These are phyloP conservation scores for Melanotaenia duboulayi DNA, from an alignment of 2,113 vertebrate species.

Conservation along the genomic window DNA sequence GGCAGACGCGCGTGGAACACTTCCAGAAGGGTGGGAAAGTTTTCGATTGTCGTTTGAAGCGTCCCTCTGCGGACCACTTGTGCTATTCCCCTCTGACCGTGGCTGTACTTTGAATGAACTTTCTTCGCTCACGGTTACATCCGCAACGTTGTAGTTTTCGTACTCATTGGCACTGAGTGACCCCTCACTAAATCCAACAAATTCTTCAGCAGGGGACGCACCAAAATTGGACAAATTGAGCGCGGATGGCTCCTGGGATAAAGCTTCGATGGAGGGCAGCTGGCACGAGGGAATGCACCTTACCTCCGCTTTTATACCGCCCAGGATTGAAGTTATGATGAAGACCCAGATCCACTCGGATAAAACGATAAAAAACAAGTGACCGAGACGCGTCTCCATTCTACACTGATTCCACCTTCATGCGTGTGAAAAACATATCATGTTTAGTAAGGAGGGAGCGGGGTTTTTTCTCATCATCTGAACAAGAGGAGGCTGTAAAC, in stretches of 20 bases:
- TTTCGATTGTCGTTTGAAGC: constrained; percentile 27
- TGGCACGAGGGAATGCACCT: constrained; percentile 82
- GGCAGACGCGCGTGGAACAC: constrained; percentile 4
- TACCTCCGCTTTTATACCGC: constrained; percentile 74
- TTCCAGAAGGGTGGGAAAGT: constrained; percentile 54
- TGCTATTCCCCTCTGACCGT: constrained; percentile 4
- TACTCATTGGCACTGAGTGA: constrained; percentile 4
- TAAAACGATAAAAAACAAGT: constrained; percentile 50
- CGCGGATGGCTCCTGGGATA: constrained; percentile 39
- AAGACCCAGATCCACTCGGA: constrained; percentile 73
- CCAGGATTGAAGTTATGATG: constrained; percentile 70
- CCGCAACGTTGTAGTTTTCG: constrained; percentile 28
- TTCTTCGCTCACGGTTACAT: constrained; percentile 53
- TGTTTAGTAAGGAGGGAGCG: constrained; percentile 29
- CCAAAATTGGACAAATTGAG: constrained; percentile 55
- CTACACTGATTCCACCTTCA: constrained; percentile 53
- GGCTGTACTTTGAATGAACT: constrained; percentile 64
- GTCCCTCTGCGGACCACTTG: constrained; percentile 34
- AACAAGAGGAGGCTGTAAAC: constrained; percentile 59
- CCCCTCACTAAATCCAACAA: constrained; percentile 50
- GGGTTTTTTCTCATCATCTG: constrained; percentile 55
- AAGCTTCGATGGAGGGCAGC: constrained; percentile 38
- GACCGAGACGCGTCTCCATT: constrained; percentile 73
- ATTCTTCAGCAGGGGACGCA: constrained; percentile 47
- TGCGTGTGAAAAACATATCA: constrained; percentile 52